These are phyloP conservation scores for Pedicia rivosa DNA, from an alignment of 2,888 invertebrate genomes.

Conservation along the genomic window DNA sequence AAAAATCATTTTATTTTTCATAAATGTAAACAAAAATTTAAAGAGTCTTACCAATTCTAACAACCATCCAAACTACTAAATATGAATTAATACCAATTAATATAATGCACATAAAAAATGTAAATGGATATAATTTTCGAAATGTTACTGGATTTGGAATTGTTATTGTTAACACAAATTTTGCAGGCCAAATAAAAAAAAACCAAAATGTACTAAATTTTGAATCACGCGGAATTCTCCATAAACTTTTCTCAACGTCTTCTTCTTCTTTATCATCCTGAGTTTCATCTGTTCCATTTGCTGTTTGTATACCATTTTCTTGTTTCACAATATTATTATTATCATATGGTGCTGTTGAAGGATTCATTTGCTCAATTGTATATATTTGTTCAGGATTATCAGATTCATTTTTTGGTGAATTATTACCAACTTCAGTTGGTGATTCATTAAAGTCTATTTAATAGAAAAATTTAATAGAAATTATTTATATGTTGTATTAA, in stretches of 20 bases:
- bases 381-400: neutral
- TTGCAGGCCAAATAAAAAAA: conserved; percentile 56
- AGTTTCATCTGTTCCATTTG: too few species aligned
- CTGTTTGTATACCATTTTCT: neutral
- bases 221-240: conserved; percentile 29
- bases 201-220: conserved; percentile 36
- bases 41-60: conserved; percentile 67
- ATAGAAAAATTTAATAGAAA: too few species aligned
- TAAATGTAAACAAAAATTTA: too few species aligned
- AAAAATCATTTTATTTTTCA: neutral
- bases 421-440: neutral
- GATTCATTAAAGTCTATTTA: neutral
- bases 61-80: conserved; percentile 83
- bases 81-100: conserved; percentile 80
- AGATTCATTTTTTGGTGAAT: too few species aligned
- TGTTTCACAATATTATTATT: neutral
- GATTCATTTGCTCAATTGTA: too few species aligned
- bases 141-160: conserved; percentile 53
- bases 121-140: conserved; percentile 49
- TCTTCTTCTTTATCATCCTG: neutral
- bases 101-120: conserved; percentile 72
- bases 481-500: too few species aligned
- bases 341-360: too few species aligned
- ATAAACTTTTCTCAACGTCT: conserved; percentile 26
- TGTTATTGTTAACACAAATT: conserved; percentile 42